Percentiles rank a stretch among this genome's conserved stretches.
Evolutionary conservation across 2,113 vertebrate species (phyloP).

Genomic region (Cervus canadensis): DNA sequence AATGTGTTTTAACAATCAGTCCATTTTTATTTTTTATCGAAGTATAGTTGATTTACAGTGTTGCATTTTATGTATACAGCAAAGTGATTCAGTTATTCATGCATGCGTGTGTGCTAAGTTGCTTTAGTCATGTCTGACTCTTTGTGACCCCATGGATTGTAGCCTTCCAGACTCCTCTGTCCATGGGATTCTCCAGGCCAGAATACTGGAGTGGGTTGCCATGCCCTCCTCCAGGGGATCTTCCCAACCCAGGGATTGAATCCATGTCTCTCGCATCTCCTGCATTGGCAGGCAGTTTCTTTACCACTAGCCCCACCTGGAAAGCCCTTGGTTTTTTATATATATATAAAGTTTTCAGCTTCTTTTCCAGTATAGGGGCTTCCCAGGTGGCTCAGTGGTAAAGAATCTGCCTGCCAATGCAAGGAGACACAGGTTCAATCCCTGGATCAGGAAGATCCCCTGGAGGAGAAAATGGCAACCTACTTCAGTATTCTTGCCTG

Average conservation of each 20-base stretch:
- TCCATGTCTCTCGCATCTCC: background rate
- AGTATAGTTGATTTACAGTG: background rate
- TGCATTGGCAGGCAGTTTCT: background rate
- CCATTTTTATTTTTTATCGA: rapidly evolving
- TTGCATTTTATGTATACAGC: background rate
- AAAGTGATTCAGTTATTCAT: background rate
- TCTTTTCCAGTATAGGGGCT: background rate
- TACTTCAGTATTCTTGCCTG: background rate
- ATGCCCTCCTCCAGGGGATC: background rate
- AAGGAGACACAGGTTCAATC: background rate
- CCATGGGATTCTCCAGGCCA: background rate
- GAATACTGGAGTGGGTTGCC: background rate
- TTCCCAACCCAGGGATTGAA: background rate
- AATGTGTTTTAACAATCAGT: background rate
- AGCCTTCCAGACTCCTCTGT: background rate
- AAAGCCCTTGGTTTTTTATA: background rate
- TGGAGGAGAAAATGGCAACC: background rate
- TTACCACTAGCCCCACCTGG: background rate
- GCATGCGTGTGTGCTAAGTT: background rate
- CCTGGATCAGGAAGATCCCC: background rate
- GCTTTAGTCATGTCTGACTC: background rate
- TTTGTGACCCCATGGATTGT: background rate
- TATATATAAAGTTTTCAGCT: background rate
- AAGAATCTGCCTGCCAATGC: background rate
- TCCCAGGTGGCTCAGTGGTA: background rate